Percentiles rank a stretch among this genome's conserved stretches.
phyloP scores from a whole-genome alignment of 2,113 vertebrate species.

The Bubo scandiacus region DNA sequence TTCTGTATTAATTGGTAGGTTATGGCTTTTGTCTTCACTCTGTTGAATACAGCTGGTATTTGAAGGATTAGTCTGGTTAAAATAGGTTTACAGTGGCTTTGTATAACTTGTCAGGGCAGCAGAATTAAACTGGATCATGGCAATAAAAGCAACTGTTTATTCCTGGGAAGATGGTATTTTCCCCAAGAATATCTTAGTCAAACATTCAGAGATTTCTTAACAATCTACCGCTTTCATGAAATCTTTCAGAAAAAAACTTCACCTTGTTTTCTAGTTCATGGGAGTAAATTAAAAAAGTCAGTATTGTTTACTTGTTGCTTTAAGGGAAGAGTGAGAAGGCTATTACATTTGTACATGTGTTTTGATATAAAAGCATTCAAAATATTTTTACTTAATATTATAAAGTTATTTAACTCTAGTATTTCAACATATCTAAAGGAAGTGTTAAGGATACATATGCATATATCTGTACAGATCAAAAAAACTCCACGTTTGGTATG shows the following conservation, averaged over 20 bases:
- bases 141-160: neutral
- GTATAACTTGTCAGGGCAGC: neutral
- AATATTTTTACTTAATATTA: neutral
- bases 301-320: neutral
- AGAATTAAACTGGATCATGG: neutral
- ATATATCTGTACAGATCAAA: neutral
- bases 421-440: neutral
- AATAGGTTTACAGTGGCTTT: neutral
- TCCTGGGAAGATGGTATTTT: neutral
- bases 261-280: neutral
- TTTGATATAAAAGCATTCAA: neutral
- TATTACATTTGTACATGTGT: neutral
- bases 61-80: neutral
- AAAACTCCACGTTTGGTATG: neutral
- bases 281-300: neutral
- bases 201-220: neutral
- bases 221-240: neutral
- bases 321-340: neutral
- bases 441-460: neutral
- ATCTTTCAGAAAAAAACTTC: neutral
- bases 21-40: neutral
- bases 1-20: neutral
- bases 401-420: neutral
- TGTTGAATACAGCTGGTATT: neutral
- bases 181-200: neutral